These are phyloP conservation scores for Arbacia lixula DNA, from an alignment of 53 echinoderm and acorn worm genomes.

Conservation along the genomic window DNA sequence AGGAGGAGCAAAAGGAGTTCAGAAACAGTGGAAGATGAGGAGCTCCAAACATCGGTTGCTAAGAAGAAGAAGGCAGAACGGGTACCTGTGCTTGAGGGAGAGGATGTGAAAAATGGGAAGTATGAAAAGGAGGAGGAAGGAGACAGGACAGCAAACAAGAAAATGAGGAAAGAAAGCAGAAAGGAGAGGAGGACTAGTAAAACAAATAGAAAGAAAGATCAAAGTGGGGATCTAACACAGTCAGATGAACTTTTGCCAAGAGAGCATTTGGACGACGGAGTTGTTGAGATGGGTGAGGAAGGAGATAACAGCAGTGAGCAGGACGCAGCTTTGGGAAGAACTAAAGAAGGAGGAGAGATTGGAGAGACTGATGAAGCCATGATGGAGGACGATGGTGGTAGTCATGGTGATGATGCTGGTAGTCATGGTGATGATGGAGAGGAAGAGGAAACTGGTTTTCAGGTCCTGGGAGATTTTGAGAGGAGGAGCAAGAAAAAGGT, in stretches of 20 bases:
- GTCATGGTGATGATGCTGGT: no score
- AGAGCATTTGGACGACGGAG: no score
- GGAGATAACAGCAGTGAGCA: background rate
- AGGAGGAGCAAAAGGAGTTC: background rate
- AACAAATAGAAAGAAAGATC: constrained; percentile 1
- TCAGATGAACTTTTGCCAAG: background rate
- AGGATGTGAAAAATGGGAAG: background rate
- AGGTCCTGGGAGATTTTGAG: constrained; percentile 77
- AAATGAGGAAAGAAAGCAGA: constrained; percentile 45
- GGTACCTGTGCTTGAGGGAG: background rate
- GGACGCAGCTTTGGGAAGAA: background rate
- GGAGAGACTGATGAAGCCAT: no score
- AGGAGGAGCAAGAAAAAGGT: constrained; percentile 77
- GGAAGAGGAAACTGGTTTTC: constrained; percentile 38
- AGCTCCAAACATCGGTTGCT: background rate
- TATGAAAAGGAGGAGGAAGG: constrained; percentile 3
- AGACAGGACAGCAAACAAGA: no score
- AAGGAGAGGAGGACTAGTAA: background rate
- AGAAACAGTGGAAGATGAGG: background rate
- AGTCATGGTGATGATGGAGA: no score
- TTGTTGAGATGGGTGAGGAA: no score
- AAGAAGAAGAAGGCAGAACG: background rate
- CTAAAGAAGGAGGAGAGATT: background rate
- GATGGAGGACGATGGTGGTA: no score
- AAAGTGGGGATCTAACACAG: no score